A percentile compares a stretch with the other conserved stretches of the same genome.
Conservation (phyloP, 2,113 vertebrate species). For the Tapirus terrestris region DNA sequence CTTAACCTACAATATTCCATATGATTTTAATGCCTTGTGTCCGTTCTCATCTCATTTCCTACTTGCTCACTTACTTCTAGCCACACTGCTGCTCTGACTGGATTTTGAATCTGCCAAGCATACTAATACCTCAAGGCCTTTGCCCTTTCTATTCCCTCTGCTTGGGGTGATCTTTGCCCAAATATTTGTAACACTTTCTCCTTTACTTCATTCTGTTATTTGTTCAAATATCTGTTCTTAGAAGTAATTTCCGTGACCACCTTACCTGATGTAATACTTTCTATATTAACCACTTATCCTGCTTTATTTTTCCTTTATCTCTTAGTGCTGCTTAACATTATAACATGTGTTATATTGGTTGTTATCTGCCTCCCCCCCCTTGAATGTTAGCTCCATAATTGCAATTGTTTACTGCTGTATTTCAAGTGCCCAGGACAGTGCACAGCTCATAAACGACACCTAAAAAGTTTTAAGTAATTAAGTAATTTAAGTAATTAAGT, state of each 20-base stretch:
- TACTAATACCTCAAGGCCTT: background rate
- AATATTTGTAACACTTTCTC: background rate
- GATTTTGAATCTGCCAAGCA: background rate
- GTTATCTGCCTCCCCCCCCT: background rate
- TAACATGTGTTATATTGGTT: background rate
- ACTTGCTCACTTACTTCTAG: background rate
- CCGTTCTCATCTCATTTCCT: background rate
- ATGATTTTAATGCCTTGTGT: background rate
- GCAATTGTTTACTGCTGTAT: background rate
- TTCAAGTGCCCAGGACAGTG: background rate
- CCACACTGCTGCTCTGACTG: background rate
- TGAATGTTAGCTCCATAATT: background rate
- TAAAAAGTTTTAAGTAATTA: background rate
- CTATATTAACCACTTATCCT: background rate
- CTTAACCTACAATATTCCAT: background rate
- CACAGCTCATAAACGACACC: background rate
- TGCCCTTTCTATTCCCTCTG: background rate
- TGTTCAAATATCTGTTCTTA: background rate
- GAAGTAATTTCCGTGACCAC: background rate
- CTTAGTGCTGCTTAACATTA: background rate
- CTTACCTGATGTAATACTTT: background rate
- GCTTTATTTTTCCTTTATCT: background rate
- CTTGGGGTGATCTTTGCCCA: background rate
- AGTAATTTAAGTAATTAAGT: background rate
- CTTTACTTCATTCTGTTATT: constrained; percentile 33